Percentiles rank a stretch among this genome's conserved stretches.
phyloP scores from a whole-genome alignment of 2,113 vertebrate genomes.

The Rostratula benghalensis region DNA sequence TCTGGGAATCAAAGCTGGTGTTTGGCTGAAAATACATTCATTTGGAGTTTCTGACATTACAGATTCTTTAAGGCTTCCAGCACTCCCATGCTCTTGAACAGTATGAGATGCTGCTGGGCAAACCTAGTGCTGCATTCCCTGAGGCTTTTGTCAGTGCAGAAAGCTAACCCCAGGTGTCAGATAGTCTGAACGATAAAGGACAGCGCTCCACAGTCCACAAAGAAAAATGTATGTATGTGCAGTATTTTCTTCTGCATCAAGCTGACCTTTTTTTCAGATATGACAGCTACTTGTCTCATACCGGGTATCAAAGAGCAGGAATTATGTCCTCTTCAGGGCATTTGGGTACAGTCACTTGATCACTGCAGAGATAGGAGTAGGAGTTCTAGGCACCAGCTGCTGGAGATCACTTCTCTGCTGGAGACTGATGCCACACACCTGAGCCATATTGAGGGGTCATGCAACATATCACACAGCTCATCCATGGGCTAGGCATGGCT shows the following conservation, averaged over 20 bases:
- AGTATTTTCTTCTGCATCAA: background rate
- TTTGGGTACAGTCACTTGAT: background rate
- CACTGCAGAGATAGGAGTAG: background rate
- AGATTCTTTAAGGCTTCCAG: background rate
- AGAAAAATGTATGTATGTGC: background rate
- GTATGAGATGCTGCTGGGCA: background rate
- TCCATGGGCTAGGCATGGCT: background rate
- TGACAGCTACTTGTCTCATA: background rate
- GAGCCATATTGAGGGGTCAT: background rate
- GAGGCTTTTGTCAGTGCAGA: background rate
- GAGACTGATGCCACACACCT: background rate
- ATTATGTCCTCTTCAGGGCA: background rate
- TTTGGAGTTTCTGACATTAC: background rate
- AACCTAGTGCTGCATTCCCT: background rate
- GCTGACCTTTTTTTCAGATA: background rate
- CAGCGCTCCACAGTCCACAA: background rate
- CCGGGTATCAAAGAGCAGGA: background rate
- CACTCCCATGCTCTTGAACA: background rate
- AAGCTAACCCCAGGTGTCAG: background rate
- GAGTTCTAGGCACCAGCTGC: background rate
- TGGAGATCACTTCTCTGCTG: background rate
- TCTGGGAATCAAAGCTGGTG: background rate
- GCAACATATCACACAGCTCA: background rate
- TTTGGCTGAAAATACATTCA: background rate
- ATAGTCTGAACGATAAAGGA: background rate